Percentiles rank a stretch among this genome's conserved stretches.
phyloP scores from a whole-genome alignment of 2,797 vertebrate species.

The Sebastes cheni region DNA sequence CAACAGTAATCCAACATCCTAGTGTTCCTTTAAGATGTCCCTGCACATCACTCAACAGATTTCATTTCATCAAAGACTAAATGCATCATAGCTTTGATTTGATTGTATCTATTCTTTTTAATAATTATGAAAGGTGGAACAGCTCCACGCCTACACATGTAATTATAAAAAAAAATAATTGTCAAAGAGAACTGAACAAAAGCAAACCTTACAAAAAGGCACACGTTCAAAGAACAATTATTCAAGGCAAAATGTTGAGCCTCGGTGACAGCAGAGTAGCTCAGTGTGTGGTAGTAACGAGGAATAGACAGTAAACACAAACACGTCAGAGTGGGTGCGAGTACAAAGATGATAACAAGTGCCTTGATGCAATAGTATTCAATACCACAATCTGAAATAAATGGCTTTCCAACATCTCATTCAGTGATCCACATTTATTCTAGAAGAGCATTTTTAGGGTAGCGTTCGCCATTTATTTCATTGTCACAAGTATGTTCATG shows the following conservation, averaged over 20 bases:
- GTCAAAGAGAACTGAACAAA: neutral
- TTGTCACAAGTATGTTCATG: neutral
- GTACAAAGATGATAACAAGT: neutral
- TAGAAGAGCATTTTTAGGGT: neutral
- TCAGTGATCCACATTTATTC: neutral
- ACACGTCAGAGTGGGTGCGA: neutral
- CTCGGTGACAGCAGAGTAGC: neutral
- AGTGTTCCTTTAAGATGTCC: neutral
- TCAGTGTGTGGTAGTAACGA: neutral
- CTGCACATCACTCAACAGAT: neutral
- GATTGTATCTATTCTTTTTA: neutral
- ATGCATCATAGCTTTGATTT: neutral
- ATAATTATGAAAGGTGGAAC: slow-evolving; percentile 3
- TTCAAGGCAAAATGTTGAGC: neutral
- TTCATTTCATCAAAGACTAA: neutral
- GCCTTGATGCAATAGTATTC: neutral
- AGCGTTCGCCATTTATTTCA: neutral
- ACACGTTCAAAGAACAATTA: neutral
- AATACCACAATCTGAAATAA: neutral
- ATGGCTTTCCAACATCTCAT: neutral
- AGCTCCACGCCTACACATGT: neutral
- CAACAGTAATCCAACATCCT: neutral
- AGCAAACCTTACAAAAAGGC: slow-evolving; percentile 5
- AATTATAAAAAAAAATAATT: neutral
- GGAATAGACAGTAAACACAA: neutral